Evolutionary conservation across 2,888 invertebrate species (phyloP).

Genomic region (Acanthosepion esculentum): DNA sequence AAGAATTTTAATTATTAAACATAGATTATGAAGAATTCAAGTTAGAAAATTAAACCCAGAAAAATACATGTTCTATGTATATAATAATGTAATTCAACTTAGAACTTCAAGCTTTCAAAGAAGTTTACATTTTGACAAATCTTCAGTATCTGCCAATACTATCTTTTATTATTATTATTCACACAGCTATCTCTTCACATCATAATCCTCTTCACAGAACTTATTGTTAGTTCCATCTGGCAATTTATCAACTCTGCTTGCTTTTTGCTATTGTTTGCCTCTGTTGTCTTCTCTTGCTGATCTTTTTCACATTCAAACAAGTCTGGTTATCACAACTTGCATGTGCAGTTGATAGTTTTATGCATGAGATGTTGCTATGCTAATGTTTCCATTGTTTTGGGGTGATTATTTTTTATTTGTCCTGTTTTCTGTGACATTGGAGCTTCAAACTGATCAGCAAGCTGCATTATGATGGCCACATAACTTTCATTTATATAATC

Average conservation of each 20-base stretch:
- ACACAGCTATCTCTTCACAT: too few relatives aligned
- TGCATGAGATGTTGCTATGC: neutral
- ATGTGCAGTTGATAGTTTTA: neutral
- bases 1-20: too few relatives aligned
- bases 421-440: neutral
- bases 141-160: too few relatives aligned
- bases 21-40: too few relatives aligned
- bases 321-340: neutral
- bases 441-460: neutral
- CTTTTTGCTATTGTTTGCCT: neutral
- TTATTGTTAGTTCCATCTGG: neutral
- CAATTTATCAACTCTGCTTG: neutral
- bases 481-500: neutral
- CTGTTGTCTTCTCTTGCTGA: neutral
- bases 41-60: too few relatives aligned
- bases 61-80: too few relatives aligned
- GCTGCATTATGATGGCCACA: slow-evolving; percentile 4
- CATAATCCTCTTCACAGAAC: too few relatives aligned
- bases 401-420: neutral
- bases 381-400: neutral
- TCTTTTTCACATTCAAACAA: neutral
- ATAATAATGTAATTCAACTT: too few relatives aligned
- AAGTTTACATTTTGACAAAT: too few relatives aligned
- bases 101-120: too few relatives aligned
- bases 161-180: too few relatives aligned